Base-by-base conservation (phyloP, 2,797 vertebrate genomes). In the Delichon dasypus region DNA sequence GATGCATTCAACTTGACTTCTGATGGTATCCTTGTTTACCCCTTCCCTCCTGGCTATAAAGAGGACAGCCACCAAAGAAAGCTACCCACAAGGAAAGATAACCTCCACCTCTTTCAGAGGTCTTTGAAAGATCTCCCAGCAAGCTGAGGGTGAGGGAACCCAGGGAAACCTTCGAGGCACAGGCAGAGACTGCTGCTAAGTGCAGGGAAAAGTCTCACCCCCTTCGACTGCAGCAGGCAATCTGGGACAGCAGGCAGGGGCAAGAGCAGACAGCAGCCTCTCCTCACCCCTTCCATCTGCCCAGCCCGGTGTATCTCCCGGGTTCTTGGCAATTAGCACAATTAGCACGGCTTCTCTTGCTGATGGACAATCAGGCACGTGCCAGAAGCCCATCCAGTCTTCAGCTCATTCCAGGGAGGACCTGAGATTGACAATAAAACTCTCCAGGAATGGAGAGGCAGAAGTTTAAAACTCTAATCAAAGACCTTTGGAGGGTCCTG, bases 251-350 rank as follows among this genome's bases (percentile, higher is more conserved):
- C 1, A 30, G 72, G 78, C 68, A 88, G 42, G 45, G 45, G 48
- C 15, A 23, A 11, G 55, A 55, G 22, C 72, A 55, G 44, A 57
- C 11, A 54, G 53, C 30, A 60, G 70, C 61, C 61, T 45, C 16
- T 29, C 57, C 1, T 7, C 68, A 38, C 34, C 10, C 32, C 36
- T 19, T 11, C 62, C 45, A 2, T 26, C 38, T 32, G 32, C 19
- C 47, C 40, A 7, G 2, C 19, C 34, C 6, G 27, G 9, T 4
- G 0, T 2, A 38, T 11, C 75, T 23, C 10, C 3, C 6, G 7
- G 15, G 16, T 5, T 77, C 65, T 48, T 22, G 51, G 38, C 9
- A 54, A 82, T 38, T 40, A 62, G 16, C 64, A 75, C 14, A 15
- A 82, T 34, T 40, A 62, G 16, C 64, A 75, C 14, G 13, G 21